Evolutionary conservation across 2,113 vertebrate genomes (phyloP).

Genomic region (Psittacula cyanocephala): DNA sequence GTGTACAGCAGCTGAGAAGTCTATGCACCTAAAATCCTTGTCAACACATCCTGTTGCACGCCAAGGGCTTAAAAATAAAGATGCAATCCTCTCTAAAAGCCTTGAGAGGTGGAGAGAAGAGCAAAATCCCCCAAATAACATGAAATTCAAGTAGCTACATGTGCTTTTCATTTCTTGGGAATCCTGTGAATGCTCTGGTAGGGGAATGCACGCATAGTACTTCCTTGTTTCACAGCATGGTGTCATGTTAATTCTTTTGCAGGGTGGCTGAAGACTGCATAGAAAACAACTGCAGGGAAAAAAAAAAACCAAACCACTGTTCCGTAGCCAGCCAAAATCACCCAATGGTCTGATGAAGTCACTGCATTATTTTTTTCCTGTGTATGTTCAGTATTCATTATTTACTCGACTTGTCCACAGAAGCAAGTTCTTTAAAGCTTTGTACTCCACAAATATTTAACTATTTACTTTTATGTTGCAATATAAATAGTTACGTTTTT

Average conservation of each 20-base stretch:
- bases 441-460: not conserved
- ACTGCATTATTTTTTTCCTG: not conserved
- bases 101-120: not conserved
- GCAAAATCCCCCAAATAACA: not conserved
- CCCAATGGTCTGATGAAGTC: conserved; percentile 50
- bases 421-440: not conserved
- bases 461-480: not conserved
- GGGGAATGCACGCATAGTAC: not conserved
- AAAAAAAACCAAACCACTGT: not conserved
- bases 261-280: conserved; percentile 50
- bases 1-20: not conserved
- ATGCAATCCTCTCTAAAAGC: not conserved
- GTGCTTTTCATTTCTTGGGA: not conserved
- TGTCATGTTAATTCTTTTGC: conserved; percentile 68
- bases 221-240: conserved; percentile 59
- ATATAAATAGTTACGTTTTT: not conserved
- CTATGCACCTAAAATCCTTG: not conserved
- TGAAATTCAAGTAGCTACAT: not conserved
- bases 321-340: conserved; percentile 21
- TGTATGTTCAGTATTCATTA: not conserved
- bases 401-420: not conserved
- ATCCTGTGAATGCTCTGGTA: not conserved
- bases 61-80: not conserved
- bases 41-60: not conserved
- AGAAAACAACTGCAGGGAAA: conserved; percentile 58